Evolutionary conservation across 30 jellyfish, hydroid and myxozoan species (phyloP).

Genomic region (Cassiopea andromeda): DNA sequence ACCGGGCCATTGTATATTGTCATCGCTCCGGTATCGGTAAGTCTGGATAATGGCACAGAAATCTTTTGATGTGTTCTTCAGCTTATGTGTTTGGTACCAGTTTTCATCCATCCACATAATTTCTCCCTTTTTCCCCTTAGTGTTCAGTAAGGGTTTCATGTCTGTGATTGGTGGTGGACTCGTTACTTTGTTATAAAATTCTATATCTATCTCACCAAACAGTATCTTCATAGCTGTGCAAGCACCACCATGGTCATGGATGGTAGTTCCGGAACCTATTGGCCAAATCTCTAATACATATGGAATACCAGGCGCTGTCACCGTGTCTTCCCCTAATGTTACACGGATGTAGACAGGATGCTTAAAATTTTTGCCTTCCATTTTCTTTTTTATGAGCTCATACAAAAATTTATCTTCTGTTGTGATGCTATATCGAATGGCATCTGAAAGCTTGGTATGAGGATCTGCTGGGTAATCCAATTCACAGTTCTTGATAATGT

Average conservation of each 20-base stretch:
- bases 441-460: slow-evolving; percentile 25
- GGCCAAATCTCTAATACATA: slow-evolving; percentile 69
- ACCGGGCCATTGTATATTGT: slow-evolving; percentile 39
- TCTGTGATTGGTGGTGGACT: slow-evolving; percentile 23
- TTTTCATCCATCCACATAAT: slow-evolving; percentile 56
- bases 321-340: slow-evolving; percentile 44
- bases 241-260: slow-evolving; percentile 66
- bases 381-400: not conserved
- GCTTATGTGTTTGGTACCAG: slow-evolving; percentile 60
- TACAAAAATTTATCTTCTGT: slow-evolving; percentile 10
- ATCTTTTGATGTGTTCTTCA: slow-evolving; percentile 37
- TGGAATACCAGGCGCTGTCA: slow-evolving; percentile 66
- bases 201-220: slow-evolving; percentile 34
- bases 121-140: slow-evolving; percentile 42
- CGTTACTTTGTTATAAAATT: slow-evolving; percentile 41
- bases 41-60: slow-evolving; percentile 65
- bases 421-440: slow-evolving; percentile 33
- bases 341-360: slow-evolving; percentile 47
- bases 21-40: slow-evolving; percentile 42
- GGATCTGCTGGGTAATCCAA: slow-evolving; percentile 36
- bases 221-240: slow-evolving; percentile 48
- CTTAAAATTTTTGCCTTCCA: not conserved
- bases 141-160: not conserved
- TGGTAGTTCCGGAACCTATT: slow-evolving; percentile 39
- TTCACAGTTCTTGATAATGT: slow-evolving; percentile 12